These are phyloP conservation scores for Eulithis prunata DNA, from an alignment of 2,888 invertebrate genomes.

Conservation along the genomic window DNA sequence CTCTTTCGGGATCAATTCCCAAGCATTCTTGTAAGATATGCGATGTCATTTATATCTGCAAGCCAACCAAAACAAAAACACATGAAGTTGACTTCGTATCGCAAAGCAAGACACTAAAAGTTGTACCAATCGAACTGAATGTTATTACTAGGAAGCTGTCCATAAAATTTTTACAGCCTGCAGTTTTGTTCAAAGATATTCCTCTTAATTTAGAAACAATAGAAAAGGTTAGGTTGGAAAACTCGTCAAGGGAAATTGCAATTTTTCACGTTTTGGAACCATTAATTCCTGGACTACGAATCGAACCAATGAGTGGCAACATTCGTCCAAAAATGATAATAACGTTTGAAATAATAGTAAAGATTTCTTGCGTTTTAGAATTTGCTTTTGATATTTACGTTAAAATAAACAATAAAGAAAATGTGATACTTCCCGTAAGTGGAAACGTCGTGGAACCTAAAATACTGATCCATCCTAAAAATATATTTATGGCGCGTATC, in stretches of 20 bases:
- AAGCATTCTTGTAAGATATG: slow-evolving; percentile 66
- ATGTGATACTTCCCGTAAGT: slow-evolving; percentile 66
- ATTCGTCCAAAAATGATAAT: slow-evolving; percentile 80
- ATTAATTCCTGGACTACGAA: slow-evolving; percentile 69
- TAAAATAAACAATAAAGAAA: slow-evolving; percentile 77
- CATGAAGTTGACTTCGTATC: slow-evolving; percentile 68
- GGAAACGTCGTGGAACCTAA: slow-evolving; percentile 81
- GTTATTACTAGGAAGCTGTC: slow-evolving; percentile 70
- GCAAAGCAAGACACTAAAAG: slow-evolving; percentile 45
- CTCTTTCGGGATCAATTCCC: slow-evolving; percentile 62
- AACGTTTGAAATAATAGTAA: slow-evolving; percentile 70
- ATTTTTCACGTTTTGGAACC: slow-evolving; percentile 80
- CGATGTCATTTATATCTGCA: slow-evolving; percentile 64
- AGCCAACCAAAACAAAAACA: slow-evolving; percentile 67
- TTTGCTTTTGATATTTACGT: slow-evolving; percentile 68
- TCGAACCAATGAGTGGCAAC: slow-evolving; percentile 80
- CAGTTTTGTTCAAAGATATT: slow-evolving; percentile 70
- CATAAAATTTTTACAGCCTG: slow-evolving; percentile 70
- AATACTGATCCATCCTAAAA: slow-evolving; percentile 75
- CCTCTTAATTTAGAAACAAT: slow-evolving; percentile 68
- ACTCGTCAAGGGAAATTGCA: slow-evolving; percentile 81
- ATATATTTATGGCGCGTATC: slow-evolving; percentile 78
- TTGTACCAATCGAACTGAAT: slow-evolving; percentile 64
- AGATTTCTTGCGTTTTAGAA: slow-evolving; percentile 73
- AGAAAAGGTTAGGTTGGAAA: slow-evolving; percentile 78